Conservation (phyloP, 2,797 vertebrate species). For the Enteromius trimaculatus region DNA sequence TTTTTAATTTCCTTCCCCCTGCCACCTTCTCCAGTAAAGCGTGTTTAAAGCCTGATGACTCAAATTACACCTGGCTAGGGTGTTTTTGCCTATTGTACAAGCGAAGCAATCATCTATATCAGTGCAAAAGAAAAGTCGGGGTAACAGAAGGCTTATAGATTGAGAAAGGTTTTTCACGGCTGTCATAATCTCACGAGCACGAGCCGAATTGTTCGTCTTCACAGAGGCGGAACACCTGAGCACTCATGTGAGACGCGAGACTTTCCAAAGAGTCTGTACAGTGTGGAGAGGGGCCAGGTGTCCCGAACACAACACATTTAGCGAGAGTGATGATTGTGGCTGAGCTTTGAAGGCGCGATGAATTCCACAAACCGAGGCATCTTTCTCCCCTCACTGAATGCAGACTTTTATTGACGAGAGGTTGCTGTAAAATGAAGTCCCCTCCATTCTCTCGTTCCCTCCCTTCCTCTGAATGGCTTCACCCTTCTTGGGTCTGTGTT, state of each 20-base stretch:
- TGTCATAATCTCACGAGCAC: conserved; percentile 40
- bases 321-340: conserved; percentile 27
- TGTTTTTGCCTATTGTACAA: conserved; percentile 37
- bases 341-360: conserved; percentile 34
- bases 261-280: conserved; percentile 35
- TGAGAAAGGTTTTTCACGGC: conserved; percentile 36
- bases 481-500: conserved; percentile 57
- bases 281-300: conserved; percentile 57
- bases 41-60: conserved; percentile 34
- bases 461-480: conserved; percentile 54
- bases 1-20: conserved; percentile 35
- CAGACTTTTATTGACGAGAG: conserved; percentile 56
- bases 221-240: conserved; percentile 55
- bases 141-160: conserved; percentile 48
- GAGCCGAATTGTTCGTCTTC: conserved; percentile 53
- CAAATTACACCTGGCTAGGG: conserved; percentile 43
- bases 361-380: conserved; percentile 19
- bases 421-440: conserved; percentile 53
- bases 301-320: conserved; percentile 53
- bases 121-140: conserved; percentile 23
- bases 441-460: conserved; percentile 56
- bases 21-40: conserved; percentile 8
- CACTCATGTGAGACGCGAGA: conserved; percentile 8
- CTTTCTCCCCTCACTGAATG: conserved; percentile 40
- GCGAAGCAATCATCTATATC: conserved; percentile 43